Evolutionary conservation across 2,797 vertebrate species (phyloP).

Genomic region (Fringilla coelebs): DNA sequence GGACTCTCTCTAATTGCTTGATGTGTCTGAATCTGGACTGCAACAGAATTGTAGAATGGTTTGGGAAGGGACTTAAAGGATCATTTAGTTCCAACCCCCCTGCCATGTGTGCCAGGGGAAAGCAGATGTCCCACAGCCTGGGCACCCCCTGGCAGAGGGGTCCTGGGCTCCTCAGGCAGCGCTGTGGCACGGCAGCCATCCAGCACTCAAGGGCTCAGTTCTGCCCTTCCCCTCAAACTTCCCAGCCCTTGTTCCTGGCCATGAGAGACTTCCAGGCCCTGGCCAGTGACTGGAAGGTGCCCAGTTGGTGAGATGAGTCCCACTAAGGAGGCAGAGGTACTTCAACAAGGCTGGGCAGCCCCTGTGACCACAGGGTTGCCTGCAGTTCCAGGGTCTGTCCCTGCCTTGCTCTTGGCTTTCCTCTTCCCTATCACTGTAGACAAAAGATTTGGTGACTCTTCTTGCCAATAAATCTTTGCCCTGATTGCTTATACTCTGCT

Average conservation of each 20-base stretch:
- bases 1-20: not conserved
- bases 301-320: not conserved
- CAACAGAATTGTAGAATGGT: not conserved
- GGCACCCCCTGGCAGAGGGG: not conserved
- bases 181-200: rapidly evolving
- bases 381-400: not conserved
- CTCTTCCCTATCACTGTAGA: not conserved
- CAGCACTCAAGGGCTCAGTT: not conserved
- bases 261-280: not conserved
- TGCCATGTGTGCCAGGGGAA: not conserved
- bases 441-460: not conserved
- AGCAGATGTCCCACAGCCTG: rapidly evolving
- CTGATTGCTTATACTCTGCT: not conserved
- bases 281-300: not conserved
- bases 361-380: not conserved
- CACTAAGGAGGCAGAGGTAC: not conserved
- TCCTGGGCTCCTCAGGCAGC: not conserved
- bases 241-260: not conserved
- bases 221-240: not conserved
- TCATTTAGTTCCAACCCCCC: not conserved
- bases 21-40: not conserved
- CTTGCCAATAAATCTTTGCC: not conserved
- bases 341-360: not conserved
- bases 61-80: not conserved
- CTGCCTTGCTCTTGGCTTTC: not conserved